Conservation (phyloP, 1,140 invertebrate species). For the Battus philenor region DNA sequence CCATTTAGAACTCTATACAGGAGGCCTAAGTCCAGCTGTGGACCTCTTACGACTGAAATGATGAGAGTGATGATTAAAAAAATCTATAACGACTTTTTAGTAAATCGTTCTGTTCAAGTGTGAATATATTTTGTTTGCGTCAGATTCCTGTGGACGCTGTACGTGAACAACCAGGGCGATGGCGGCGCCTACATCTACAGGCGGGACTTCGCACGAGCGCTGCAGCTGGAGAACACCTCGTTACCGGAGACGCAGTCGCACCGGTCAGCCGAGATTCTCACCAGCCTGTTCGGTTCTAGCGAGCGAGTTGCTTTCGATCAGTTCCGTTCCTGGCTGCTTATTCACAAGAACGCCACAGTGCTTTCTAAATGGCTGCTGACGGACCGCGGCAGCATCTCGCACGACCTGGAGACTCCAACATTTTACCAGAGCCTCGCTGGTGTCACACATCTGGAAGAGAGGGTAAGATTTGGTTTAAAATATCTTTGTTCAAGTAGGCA, state of each 20-base stretch:
- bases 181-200: conserved; percentile 84
- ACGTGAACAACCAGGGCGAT: conserved; percentile 89
- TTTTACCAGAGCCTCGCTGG: conserved; percentile 94
- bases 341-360: conserved; percentile 85
- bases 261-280: conserved; percentile 62
- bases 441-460: conserved; percentile 88
- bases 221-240: conserved; percentile 77
- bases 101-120: too few relatives aligned
- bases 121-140: conserved; percentile 40
- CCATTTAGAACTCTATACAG: too few relatives aligned
- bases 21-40: too few relatives aligned
- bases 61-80: too few relatives aligned
- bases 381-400: conserved; percentile 83
- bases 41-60: too few relatives aligned
- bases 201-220: conserved; percentile 83
- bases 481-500: too few relatives aligned
- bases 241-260: conserved; percentile 41
- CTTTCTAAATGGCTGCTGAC: conserved; percentile 88
- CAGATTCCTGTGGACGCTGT: conserved; percentile 90
- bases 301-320: conserved; percentile 83
- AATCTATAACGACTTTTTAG: too few relatives aligned
- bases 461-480: conserved; percentile 76
- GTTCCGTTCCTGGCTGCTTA: conserved; percentile 83
- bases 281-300: conserved; percentile 73
- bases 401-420: conserved; percentile 90